These are phyloP conservation scores for Pentalonia nigronervosa DNA, from an alignment of 1,140 invertebrate genomes.

Conservation along the genomic window DNA sequence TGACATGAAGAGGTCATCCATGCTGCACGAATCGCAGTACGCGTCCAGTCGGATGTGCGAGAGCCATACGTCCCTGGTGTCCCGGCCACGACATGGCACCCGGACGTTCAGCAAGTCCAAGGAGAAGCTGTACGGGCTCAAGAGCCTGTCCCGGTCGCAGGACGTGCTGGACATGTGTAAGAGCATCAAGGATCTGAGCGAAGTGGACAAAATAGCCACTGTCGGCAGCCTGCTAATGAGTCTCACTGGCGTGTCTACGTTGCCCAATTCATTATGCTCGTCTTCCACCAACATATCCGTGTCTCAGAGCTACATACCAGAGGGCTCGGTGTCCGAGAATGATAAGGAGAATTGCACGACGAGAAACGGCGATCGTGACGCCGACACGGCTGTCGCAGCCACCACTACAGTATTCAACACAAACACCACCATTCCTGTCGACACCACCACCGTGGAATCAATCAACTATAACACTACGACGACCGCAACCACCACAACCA, in stretches of 20 bases:
- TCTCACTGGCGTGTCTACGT: slow-evolving; percentile 44
- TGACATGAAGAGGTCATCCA: slow-evolving; percentile 33
- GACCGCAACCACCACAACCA: neutral
- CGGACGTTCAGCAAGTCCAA: slow-evolving; percentile 64
- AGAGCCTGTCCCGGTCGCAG: slow-evolving; percentile 68
- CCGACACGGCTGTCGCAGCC: neutral
- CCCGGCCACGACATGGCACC: slow-evolving; percentile 65
- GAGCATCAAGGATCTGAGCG: slow-evolving; percentile 57
- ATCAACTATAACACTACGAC: neutral
- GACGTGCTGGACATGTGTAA: slow-evolving; percentile 67
- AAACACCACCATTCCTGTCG: neutral
- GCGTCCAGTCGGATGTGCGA: slow-evolving; percentile 65
- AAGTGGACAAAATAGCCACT: slow-evolving; percentile 47
- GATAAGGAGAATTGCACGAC: slow-evolving; percentile 16
- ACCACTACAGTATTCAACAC: neutral
- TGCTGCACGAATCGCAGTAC: slow-evolving; percentile 62
- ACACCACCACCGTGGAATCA: neutral
- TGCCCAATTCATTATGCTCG: slow-evolving; percentile 49
- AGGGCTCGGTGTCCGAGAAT: neutral
- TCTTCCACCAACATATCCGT: slow-evolving; percentile 54
- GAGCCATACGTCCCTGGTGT: slow-evolving; percentile 67
- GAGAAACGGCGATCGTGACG: slow-evolving; percentile 18
- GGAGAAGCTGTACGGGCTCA: slow-evolving; percentile 68
- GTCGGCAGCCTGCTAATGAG: slow-evolving; percentile 49
- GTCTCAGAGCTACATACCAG: slow-evolving; percentile 40